Percentiles rank a stretch among this genome's conserved stretches.
These are phyloP conservation scores for Alviniconcha strummeri DNA, from an alignment of 2,888 invertebrate genomes.

Conservation along the genomic window DNA sequence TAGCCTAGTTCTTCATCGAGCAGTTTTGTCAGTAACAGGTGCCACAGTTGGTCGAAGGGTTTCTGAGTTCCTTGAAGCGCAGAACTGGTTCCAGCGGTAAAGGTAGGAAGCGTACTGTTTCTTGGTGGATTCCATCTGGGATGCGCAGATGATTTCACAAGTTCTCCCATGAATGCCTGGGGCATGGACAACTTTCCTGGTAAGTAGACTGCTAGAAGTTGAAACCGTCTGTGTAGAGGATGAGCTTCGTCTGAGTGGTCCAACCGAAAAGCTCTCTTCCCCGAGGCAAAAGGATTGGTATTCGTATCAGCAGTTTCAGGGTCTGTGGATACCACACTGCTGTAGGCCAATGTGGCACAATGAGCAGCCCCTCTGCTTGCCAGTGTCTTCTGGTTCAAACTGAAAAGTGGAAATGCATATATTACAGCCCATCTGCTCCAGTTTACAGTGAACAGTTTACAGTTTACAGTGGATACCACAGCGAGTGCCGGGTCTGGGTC, in stretches of 20 bases:
- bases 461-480: not conserved
- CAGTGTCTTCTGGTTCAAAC: not conserved
- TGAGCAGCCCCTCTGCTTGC: too few species aligned
- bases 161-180: not conserved
- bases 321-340: too few species aligned
- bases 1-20: not conserved
- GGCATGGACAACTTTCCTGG: not conserved
- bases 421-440: not conserved
- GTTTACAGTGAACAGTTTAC: not conserved
- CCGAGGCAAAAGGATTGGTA: too few species aligned
- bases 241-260: not conserved
- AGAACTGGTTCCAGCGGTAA: not conserved
- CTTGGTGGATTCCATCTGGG: not conserved
- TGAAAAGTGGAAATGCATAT: slow-evolving; percentile 13
- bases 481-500: not conserved
- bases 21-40: not conserved
- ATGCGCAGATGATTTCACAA: slow-evolving; percentile 13
- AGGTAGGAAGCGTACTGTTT: slow-evolving; percentile 15
- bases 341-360: too few species aligned
- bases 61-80: not conserved
- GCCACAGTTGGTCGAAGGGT: not conserved
- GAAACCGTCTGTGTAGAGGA: not conserved
- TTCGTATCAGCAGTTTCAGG: too few species aligned
- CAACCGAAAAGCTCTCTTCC: too few species aligned
- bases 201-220: not conserved